Percentiles rank a stretch among this genome's conserved stretches.
These are phyloP conservation scores for Leptinotarsa texana DNA, from an alignment of 1,140 invertebrate species.

Conservation along the genomic window DNA sequence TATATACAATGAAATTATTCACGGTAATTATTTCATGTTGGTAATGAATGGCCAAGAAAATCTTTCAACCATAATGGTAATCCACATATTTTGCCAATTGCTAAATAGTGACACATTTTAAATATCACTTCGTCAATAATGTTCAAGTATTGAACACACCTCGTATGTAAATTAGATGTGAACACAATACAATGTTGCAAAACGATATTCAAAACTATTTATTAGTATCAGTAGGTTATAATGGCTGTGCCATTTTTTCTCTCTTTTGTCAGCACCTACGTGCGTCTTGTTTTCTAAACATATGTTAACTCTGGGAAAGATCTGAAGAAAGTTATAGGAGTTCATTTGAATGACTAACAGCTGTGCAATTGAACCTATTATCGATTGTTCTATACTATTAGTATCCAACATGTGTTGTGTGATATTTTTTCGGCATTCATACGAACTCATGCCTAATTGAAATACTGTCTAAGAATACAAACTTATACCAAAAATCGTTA, in stretches of 20 bases:
- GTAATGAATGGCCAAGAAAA: too few species aligned
- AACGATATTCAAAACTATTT: not conserved
- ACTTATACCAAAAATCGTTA: too few species aligned
- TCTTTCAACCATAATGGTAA: too few species aligned
- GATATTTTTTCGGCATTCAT: not conserved
- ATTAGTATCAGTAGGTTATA: not conserved
- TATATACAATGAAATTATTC: too few species aligned
- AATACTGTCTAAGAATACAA: not conserved
- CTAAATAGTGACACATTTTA: too few species aligned
- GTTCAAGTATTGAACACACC: not conserved
- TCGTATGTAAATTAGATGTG: not conserved
- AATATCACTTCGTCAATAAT: too few species aligned
- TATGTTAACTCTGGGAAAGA: not conserved
- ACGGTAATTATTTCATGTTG: too few species aligned
- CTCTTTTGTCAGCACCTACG: not conserved
- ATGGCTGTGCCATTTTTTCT: not conserved
- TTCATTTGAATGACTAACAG: conserved; percentile 1
- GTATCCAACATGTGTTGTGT: not conserved
- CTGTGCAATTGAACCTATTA: not conserved
- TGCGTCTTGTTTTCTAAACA: conserved; percentile 2
- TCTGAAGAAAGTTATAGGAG: not conserved
- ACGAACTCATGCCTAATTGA: not conserved
- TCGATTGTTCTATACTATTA: not conserved
- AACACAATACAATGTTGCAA: conserved; percentile 6
- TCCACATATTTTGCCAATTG: too few species aligned